Conservation (phyloP, 2,888 invertebrate genomes). For the Yponomeuta evonymella region DNA sequence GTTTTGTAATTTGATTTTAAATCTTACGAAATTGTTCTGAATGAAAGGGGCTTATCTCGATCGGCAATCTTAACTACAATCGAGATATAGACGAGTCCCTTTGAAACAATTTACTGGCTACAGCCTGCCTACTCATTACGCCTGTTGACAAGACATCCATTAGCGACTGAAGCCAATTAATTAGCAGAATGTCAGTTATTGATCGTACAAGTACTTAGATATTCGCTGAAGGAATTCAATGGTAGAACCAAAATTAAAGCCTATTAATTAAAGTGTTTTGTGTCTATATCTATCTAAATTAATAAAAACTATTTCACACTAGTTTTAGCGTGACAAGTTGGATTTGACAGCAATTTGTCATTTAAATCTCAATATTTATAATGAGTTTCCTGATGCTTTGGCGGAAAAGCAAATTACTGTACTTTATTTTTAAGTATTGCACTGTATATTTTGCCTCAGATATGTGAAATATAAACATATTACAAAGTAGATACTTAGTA, state of each 20-base stretch:
- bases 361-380: too few species aligned
- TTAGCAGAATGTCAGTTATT: conserved; percentile 7
- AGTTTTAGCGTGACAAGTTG: too few species aligned
- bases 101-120: conserved; percentile 5
- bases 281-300: too few species aligned
- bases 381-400: too few species aligned
- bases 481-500: too few species aligned
- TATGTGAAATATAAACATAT: too few species aligned
- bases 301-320: too few species aligned
- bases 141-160: conserved; percentile 11
- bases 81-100: not conserved
- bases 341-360: too few species aligned
- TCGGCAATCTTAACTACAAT: too few species aligned
- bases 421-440: too few species aligned
- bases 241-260: not conserved
- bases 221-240: not conserved
- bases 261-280: not conserved
- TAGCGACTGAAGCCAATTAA: conserved; percentile 7
- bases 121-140: conserved; percentile 5
- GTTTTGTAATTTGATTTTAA: conserved; percentile 28
- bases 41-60: conserved; percentile 11
- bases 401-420: too few species aligned
- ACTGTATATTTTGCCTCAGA: too few species aligned
- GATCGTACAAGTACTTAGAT: not conserved
- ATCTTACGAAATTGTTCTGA: conserved; percentile 11